Evolutionary conservation across 2,797 vertebrate species (phyloP), one percentile per base, ranked within the genome.

Genomic region (Xenentodon cancila): DNA sequence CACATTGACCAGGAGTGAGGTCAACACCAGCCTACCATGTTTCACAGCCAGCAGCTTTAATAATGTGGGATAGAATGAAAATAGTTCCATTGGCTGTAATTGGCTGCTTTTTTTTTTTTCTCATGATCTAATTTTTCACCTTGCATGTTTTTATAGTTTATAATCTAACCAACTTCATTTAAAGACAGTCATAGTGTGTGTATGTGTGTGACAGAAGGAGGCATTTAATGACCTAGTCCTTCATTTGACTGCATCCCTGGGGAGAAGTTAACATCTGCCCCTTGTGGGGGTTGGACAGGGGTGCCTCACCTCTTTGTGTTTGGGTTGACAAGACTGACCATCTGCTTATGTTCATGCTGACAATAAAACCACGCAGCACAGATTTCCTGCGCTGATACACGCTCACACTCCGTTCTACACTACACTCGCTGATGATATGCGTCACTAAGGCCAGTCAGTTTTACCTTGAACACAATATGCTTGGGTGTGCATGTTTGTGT

Each of bases 291-390:
- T 80, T 71, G 79, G 52, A 78, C 61, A 60, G 70, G 53, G 32
- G 4, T 25, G 59, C 61, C 76, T 91, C 87, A 82, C 86, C 85
- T 88, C 87, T 89, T 91, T 90, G 86, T 91, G 85, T 90, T 90
- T 81, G 74, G 81, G 73, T 85, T 81, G 76, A 81, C 65, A 68
- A 64, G 74, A 70, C 27, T 16, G 53, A 70, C 90, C 91, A 91
- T 92, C 90, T 92, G 90, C 83, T 84, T 72, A 71, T 68, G 61
- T 74, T 87, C 78, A 71, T 55, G 7, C 61, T 77, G 58, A 86
- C 40, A 73, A 78, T 74, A 83, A 84, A 71, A 81, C 68, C 65
- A 54, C 42, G 53, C 37, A 44, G 59, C 58, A 27, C 75, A 61
- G 60, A 82, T 83, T 67, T 84, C 78, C 75, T 82, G 53, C 61